Evolutionary conservation across 2,888 invertebrate genomes (phyloP), one percentile per base, ranked within the genome.

Genomic region (Gordius sp.): DNA sequence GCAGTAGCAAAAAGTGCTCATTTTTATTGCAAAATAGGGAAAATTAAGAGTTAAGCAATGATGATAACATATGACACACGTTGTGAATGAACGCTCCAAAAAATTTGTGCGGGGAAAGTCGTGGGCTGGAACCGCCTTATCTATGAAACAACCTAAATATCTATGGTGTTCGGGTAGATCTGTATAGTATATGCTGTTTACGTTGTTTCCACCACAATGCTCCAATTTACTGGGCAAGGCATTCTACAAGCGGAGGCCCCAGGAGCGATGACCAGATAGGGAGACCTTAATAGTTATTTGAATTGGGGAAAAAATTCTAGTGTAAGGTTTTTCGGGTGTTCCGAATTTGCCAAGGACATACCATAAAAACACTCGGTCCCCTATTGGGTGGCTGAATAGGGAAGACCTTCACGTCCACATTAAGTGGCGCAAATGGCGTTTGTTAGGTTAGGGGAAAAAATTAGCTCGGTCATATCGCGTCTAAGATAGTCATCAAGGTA

Each of bases 361-460:
- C 55, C 55, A 54, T 27, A 54, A 54, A 27, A 54, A 23, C 55
- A 54, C 13, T 28, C 28, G 8, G 27, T 54, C 4, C 55, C 20
- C 55, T 27, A 54, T 54, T 54, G 55, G 2, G 55, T 54, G 13
- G 55, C 55, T 25, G 16, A n/a, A 27, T 54, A 54, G 23, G 28
- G 55, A 27, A 26, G 27, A 20, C 55, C 55, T 16, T 27, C 26
- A 8, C 20, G 24, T 8, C 16, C 4, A 20, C 55, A 54, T 24
- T 27, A 16, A 27, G 27, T 2, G 27, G 55, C 55, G 27, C 55
- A 54, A 16, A 54, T 4, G 13, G 16, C 20, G 20, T 54, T 24
- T 27, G 55, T 54, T 25, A 54, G 13, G 27, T 54, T 54, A 8
- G 55, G 27, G 20, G 28, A 4, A 54, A 27, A 25, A 8, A 54